Base-by-base conservation (phyloP, 2,113 vertebrate genomes). In the Halcyon malimbica region DNA sequence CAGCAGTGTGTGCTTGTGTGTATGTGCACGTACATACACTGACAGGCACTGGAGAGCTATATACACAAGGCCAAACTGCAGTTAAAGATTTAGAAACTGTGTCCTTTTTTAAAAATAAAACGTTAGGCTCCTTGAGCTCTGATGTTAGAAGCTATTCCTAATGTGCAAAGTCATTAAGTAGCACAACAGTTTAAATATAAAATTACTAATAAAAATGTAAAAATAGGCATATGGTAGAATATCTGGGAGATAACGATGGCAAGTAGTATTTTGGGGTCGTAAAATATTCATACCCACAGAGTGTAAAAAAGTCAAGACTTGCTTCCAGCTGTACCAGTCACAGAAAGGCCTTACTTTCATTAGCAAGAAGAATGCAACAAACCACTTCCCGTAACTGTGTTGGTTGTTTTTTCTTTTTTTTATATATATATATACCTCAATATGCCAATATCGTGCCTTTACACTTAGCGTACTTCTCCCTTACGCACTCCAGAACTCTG, bases 161-260 rank as follows among this genome's bases (percentile, higher is more conserved):
- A 83, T 75, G 88, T 90, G 89, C 91, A 94, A 80, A 91, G 87
- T 95, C 70, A 74, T 93, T 92, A 94, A 51, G 81, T 93, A 97
- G 56, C 93, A 94, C 92, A 96, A 89, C 78, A 39, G 35, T 92
- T 95, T 83, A 91, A 94, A 96, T 96, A 97, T 93, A 97, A 97
- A 98, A 97, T 89, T 54, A 93, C 41, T 90, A 70, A 83, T 94
- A 95, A 96, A 97, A 97, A 95, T 83, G 94, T 96, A 90, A 96
- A 97, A 98, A 97, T 63, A 74, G 79, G 75, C 83, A 93, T 42
- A 68, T 84, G 75, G n/a, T 57, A 59, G 31, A 79, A 85, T 92
- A 90, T 37, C 71, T 28, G 54, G 84, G 69, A 71, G n/a, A 74
- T 86, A 79, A 74, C 23, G 8, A 33, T 39, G 31, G 48, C 63